A percentile compares a stretch with the other conserved stretches of the same genome.
These are phyloP conservation scores for Epinephelus coioides DNA, from an alignment of 2,797 vertebrate genomes.

Conservation along the genomic window DNA sequence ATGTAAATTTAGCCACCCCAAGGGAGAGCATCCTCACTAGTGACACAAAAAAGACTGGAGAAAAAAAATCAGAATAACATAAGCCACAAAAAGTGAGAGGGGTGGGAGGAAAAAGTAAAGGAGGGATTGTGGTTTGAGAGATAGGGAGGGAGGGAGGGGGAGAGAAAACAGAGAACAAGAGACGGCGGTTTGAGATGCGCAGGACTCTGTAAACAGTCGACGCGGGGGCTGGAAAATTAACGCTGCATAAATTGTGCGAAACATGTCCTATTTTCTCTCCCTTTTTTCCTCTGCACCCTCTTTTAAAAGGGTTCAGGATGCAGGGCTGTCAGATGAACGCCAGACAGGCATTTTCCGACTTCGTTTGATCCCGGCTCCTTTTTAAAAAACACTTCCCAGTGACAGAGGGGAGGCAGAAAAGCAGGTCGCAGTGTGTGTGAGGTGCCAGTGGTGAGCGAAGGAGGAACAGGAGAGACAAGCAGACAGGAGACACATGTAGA, in stretches of 20 bases:
- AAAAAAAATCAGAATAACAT: slow-evolving; percentile 79
- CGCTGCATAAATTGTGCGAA: slow-evolving; percentile 85
- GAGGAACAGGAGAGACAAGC: slow-evolving; percentile 67
- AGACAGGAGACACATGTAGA: slow-evolving; percentile 82
- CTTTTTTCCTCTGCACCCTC: slow-evolving; percentile 77
- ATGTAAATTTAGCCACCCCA: slow-evolving; percentile 86
- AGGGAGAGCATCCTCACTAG: slow-evolving; percentile 80
- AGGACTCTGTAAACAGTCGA: slow-evolving; percentile 84
- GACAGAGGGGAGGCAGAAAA: slow-evolving; percentile 77
- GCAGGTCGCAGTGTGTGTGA: slow-evolving; percentile 63
- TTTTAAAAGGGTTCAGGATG: slow-evolving; percentile 82
- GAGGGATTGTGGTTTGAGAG: slow-evolving; percentile 73
- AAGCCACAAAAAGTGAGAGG: slow-evolving; percentile 75
- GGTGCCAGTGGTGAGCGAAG: slow-evolving; percentile 57
- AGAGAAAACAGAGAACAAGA: slow-evolving; percentile 58
- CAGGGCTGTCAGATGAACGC: slow-evolving; percentile 84
- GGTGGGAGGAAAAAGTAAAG: slow-evolving; percentile 70
- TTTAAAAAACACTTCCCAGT: slow-evolving; percentile 77
- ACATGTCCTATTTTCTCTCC: slow-evolving; percentile 83
- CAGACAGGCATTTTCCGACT: slow-evolving; percentile 82
- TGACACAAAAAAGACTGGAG: slow-evolving; percentile 74
- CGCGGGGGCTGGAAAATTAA: slow-evolving; percentile 85
- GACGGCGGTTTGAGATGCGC: slow-evolving; percentile 76
- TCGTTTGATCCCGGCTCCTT: slow-evolving; percentile 82
- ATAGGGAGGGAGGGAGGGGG: not conserved